Base-by-base conservation (phyloP, 2,113 vertebrate genomes). In the Pteronura brasiliensis region DNA sequence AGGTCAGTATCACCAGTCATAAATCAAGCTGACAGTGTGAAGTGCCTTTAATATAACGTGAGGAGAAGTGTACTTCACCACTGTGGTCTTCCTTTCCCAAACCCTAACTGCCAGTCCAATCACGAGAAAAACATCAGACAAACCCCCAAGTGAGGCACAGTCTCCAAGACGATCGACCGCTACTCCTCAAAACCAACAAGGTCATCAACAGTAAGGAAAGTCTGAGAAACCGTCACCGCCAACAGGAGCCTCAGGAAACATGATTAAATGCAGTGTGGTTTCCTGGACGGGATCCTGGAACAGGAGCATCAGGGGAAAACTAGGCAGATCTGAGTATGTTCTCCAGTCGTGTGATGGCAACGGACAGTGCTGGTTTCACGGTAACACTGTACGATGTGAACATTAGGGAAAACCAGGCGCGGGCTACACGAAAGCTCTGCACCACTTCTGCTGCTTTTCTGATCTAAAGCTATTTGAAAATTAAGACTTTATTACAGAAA, bases 351-450 rank as follows among this genome's bases (percentile, higher is more conserved):
- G 1, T 3, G 42, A 71, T 0, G 14, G 13, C 13, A 11, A 49
- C 0, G 2, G 0, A 2, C 6, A 0, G 6, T 6, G 44, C 1
- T 15, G 12, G 76, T 57, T 36, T 71, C 36, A 13, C 0, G 61
- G 39, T 9, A 18, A 67, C 1, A 1, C 7, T 0, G 6, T 12
- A 34, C 39, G 36, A 52, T 20, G 79, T n/a, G 3, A 13, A n/a
- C 27, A 3, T 25, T 6, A 39, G 63, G 74, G 31, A 59, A 88
- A 72, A 61, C 76, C 4, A 34, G 39, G 49, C 44, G 4, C 1
- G 1, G 23, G 14, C n/a, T 29, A 12, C 5, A 1, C 0, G 8
- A n/a, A 52, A 88, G 47, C 39, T 11, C 23, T 23, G 1, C 4
- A 34, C 49, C 27, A 3, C 23, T 29, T 34, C 10, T 3, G 34